These are phyloP conservation scores for Palythoa grandiflora DNA, from an alignment of 92 coral and sea anemone species.

Conservation along the genomic window DNA sequence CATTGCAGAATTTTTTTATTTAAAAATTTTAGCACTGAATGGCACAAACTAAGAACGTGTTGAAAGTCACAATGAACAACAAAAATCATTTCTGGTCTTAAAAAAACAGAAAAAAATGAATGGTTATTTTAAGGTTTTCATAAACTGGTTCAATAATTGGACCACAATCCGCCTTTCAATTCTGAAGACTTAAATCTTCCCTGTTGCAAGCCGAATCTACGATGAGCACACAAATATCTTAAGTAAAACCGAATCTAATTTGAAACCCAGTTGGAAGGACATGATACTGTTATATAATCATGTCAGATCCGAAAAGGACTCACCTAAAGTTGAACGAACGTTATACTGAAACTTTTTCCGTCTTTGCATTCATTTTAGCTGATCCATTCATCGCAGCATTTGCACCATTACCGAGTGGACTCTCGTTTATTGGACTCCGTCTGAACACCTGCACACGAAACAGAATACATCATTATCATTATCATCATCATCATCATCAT, in stretches of 20 bases:
- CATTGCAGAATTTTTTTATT: too few species aligned
- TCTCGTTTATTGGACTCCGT: slow-evolving; percentile 44
- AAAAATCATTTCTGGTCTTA: background rate
- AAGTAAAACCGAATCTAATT: too few species aligned
- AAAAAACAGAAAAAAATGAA: background rate
- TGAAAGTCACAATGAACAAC: too few species aligned
- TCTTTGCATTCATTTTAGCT: background rate
- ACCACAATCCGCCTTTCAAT: background rate
- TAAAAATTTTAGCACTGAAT: too few species aligned
- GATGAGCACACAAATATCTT: too few species aligned
- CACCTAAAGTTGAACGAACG: slow-evolving; percentile 18
- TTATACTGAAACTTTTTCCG: slow-evolving; percentile 43
- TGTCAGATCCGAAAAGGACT: background rate
- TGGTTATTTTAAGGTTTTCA: background rate
- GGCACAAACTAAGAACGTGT: too few species aligned
- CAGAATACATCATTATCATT: background rate
- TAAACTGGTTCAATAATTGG: too few species aligned
- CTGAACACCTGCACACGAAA: slow-evolving; percentile 23
- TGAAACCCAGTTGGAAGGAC: too few species aligned
- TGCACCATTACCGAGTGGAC: slow-evolving; percentile 34
- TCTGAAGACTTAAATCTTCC: background rate
- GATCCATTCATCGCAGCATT: slow-evolving; percentile 16
- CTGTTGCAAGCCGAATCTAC: background rate
- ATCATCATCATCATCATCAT: too few species aligned
- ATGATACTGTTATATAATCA: background rate